Conservation (phyloP, 2,888 invertebrate genomes). For the Idaea dimidiata region DNA sequence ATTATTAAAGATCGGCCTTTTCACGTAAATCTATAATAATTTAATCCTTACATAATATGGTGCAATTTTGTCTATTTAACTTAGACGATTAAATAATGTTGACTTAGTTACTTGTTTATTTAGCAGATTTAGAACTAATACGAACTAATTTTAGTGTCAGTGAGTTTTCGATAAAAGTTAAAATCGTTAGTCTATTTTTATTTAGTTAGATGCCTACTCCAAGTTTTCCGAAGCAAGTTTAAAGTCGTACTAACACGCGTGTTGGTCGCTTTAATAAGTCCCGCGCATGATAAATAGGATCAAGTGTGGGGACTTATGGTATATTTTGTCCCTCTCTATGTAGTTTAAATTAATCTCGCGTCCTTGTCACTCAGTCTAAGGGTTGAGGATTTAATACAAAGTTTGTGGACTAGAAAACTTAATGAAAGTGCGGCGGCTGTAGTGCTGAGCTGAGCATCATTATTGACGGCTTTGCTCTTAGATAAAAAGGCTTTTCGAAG, state of each 20-base stretch:
- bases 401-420: conserved; percentile 63
- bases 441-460: conserved; percentile 61
- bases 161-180: conserved; percentile 14
- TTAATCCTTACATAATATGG: conserved; percentile 33
- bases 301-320: conserved; percentile 55
- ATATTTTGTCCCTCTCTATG: conserved; percentile 42
- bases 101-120: not conserved
- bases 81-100: conserved; percentile 15
- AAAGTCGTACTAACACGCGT: conserved; percentile 64
- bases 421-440: conserved; percentile 68
- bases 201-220: conserved; percentile 37
- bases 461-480: conserved; percentile 65
- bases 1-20: conserved; percentile 12
- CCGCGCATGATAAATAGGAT: conserved; percentile 75
- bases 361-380: conserved; percentile 44
- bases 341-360: conserved; percentile 31
- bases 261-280: conserved; percentile 76
- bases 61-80: conserved; percentile 18
- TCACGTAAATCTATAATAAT: conserved; percentile 24
- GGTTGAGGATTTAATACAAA: conserved; percentile 56
- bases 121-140: conserved; percentile 10
- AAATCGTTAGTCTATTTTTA: too few relatives aligned
- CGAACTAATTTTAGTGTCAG: conserved; percentile 2
- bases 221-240: conserved; percentile 51
- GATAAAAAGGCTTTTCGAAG: conserved; percentile 62